Evolutionary conservation across 2,888 invertebrate species (phyloP), one percentile per base, ranked within the genome.

Genomic region (Junonia oenone): DNA sequence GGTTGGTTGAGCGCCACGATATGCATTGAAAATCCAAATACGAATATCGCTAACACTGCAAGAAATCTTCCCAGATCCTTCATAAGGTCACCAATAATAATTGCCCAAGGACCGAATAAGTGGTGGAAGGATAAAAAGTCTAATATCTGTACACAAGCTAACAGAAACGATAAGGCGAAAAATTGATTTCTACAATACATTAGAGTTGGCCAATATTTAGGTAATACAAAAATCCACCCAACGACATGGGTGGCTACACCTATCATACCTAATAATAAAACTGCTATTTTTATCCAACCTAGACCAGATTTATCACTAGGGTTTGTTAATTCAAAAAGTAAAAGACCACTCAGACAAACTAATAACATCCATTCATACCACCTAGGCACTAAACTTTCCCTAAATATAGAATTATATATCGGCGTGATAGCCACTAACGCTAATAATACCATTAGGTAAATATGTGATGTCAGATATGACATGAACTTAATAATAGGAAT

Each of bases 401-500:
- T 92, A 68, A 96, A 94, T 68, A 96, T 95, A 49, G 95, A 94
- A 77, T 78, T 89, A 83, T 96, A 95, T 62, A 96, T 94, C 50
- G 97, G 97, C 60, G 96, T 96, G 63, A 97, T 97, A 40, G 95
- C 97, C 58, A 97, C 97, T 69, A 99, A 91, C 67, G 97, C 93
- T 68, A 99, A 93, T 72, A 99, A 94, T 64, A 97, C 89, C 95
- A 99, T 98, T 67, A 99, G 94, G 88, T 99, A 99, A 72, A 99
- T 95, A 89, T 99, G 99, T 6, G 99, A 99, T 19, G 99, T 99
- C 71, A 99, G 93, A 88, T 99, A 99, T 43, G 99, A 98, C 96
- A 99, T 99, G 90, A 99, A 99, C 90, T 99, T 99, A 76, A 99
- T 98, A 76, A 99, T 99, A 56, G 99, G 99, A 73, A 99, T 97